Base-by-base conservation (phyloP, 2,113 vertebrate species). In the Megaleporinus macrocephalus region DNA sequence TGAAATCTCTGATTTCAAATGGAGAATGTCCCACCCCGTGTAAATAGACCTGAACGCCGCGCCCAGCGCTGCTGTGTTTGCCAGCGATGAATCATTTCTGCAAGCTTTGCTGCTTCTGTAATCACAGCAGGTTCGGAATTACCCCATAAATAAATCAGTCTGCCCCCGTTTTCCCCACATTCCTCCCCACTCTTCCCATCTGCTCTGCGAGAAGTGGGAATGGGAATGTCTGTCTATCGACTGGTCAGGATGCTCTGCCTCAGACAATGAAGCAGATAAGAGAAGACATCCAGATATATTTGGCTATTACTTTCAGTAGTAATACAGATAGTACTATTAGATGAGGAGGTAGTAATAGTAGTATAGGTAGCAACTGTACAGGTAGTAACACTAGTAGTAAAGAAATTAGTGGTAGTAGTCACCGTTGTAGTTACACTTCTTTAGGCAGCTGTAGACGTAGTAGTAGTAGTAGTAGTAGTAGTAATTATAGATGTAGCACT, bases 1-100 rank as follows among this genome's bases (percentile, higher is more conserved):
- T 65, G n/a, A n/a, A n/a, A n/a, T n/a, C 80, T 82, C 77, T 79
- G 82, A 73, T 85, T 84, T 86, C 84, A 79, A 47, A 27, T 13
- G 33, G 53, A 27, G 7, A 73, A 33, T 53, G 27, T 77, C 20
- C 18, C 5, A 51, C 16, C 13, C 12, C 0, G 12, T 66, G 41
- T 49, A 77, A 66, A 66, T 77, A n/a, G 15, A 36, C 41, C 27
- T n/a, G 16, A 71, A 79, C 9, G 5, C 53, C 16, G 14, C 11
- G 15, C 33, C 74, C 73, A 61, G 63, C 2, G 29, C 24, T 20
- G 24, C 51, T 73, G 47, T 26, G 20, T 69, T 70, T 49, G 26
- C 44, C 63, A 33, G 73, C 62, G 61, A 83, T 83, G 29, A 81
- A 84, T 47, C 47, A 85, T 79, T 53, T 76, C 61, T 57, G 53